These are phyloP conservation scores for Amitus sp. DNA, from an alignment of 2,888 invertebrate species.

Conservation along the genomic window DNA sequence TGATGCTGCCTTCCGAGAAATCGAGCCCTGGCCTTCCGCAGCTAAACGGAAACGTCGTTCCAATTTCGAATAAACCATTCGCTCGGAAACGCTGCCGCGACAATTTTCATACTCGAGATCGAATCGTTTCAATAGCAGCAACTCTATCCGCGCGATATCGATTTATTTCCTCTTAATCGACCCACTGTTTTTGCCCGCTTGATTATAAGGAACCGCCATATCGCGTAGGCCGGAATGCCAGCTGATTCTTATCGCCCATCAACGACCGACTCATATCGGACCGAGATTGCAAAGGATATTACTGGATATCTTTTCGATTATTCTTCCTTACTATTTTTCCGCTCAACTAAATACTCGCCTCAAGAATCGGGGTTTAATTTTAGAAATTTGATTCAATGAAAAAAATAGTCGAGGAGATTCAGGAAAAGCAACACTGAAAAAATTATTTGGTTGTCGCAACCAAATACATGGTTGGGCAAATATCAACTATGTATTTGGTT, in stretches of 20 bases:
- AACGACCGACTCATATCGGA: constrained; percentile 1
- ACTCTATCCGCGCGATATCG: background rate
- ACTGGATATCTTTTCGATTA: no score
- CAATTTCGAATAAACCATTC: constrained; percentile 40
- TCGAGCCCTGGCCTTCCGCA: constrained; percentile 40
- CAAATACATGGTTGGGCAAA: no score
- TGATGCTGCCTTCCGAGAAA: constrained; percentile 43
- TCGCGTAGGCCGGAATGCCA: background rate
- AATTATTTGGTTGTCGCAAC: no score
- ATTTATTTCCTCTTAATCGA: background rate
- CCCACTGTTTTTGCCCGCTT: background rate
- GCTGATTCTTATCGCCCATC: constrained; percentile 4
- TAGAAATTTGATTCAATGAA: no score
- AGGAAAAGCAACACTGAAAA: no score
- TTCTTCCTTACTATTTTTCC: no score
- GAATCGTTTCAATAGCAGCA: constrained; percentile 1
- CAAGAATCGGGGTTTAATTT: no score
- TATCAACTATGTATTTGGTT: no score
- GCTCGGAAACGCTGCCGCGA: constrained; percentile 22
- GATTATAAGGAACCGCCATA: constrained; percentile 5
- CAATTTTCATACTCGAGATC: background rate
- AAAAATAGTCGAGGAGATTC: no score
- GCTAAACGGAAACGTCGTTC: constrained; percentile 46
- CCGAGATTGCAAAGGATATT: no score
- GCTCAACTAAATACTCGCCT: no score